These are phyloP conservation scores for Myodes glareolus DNA, from an alignment of 2,113 vertebrate species.

Conservation along the genomic window DNA sequence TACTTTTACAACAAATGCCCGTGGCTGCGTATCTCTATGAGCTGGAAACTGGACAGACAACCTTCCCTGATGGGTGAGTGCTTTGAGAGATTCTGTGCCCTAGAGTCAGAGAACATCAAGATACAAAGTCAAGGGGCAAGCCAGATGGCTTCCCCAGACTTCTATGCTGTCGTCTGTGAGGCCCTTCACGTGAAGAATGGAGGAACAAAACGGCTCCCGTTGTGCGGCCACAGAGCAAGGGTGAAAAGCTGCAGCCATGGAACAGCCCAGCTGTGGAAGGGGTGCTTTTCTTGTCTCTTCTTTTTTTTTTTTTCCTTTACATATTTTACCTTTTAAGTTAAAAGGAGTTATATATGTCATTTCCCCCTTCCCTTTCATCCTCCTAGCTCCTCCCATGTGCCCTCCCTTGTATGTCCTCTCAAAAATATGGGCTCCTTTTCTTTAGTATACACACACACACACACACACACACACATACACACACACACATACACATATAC, in stretches of 20 bases:
- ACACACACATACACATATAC: accelerated
- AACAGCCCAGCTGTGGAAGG: not conserved
- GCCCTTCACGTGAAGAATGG: not conserved
- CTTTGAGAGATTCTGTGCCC: not conserved
- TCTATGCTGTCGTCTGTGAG: not conserved
- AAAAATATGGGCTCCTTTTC: not conserved
- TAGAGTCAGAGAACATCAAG: not conserved
- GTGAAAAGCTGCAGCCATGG: not conserved
- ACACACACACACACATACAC: not conserved
- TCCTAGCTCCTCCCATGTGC: no score
- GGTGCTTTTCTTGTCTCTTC: not conserved
- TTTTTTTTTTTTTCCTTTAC: no score
- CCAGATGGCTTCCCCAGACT: not conserved
- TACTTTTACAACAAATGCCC: not conserved
- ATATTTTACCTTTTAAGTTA: not conserved
- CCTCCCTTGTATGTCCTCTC: not conserved
- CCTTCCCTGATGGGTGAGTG: not conserved
- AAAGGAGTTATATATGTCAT: not conserved
- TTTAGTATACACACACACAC: no score
- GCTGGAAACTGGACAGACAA: not conserved
- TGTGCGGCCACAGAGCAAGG: not conserved
- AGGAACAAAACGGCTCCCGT: not conserved
- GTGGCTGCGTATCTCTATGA: not conserved
- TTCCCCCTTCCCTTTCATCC: not conserved
- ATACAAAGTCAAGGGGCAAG: not conserved